Base-by-base conservation (phyloP, 2,113 vertebrate species). In the Pygoscelis antarcticus region DNA sequence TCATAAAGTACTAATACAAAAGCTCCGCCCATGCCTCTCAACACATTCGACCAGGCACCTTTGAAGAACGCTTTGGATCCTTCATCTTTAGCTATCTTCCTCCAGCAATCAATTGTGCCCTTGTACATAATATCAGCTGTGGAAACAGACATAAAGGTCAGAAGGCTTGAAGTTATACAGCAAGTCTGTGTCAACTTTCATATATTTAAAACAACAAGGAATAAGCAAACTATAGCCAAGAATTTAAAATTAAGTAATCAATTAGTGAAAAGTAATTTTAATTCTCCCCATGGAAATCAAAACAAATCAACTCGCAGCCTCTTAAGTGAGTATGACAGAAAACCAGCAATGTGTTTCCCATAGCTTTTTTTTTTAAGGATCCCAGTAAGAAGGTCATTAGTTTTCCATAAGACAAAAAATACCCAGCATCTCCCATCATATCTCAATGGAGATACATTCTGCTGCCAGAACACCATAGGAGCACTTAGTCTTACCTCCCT, bases 91-190 rank as follows among this genome's bases (percentile, higher is more conserved):
- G 98, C 61, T 93, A 99, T 99, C 98, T 99, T 99, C 98, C 52
- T 99, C 99, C 99, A 99, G 98, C 99, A 99, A 96, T 99, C 99
- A 32, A 99, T 96, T 97, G 99, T 99, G 97, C 99, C 99, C 92
- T 98, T 98, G 97, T 99, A 99, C 99, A 99, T 99, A 96, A 99
- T 99, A 91, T 99, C 99, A 96, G 99, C 99, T 99, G 98, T 97
- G 96, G 91, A 97, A 89, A 98, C 38, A 98, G 82, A 97, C 17
- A 76, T 29, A 69, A 72, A 89, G 13, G 55, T 97, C 19, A 98
- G 83, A 68, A 71, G 42, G 22, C 93, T 65, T 87, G 19, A 69
- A 78, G 38, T 75, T 44, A 75, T 2, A 62, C 52, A 32, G 40
- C n/a, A 88, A 58, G 21, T 61, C 64, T 55, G 17, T 88, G 80